Evolutionary conservation across 2,797 vertebrate genomes (phyloP), one percentile per base, ranked within the genome.

Genomic region (Sparus aurata): DNA sequence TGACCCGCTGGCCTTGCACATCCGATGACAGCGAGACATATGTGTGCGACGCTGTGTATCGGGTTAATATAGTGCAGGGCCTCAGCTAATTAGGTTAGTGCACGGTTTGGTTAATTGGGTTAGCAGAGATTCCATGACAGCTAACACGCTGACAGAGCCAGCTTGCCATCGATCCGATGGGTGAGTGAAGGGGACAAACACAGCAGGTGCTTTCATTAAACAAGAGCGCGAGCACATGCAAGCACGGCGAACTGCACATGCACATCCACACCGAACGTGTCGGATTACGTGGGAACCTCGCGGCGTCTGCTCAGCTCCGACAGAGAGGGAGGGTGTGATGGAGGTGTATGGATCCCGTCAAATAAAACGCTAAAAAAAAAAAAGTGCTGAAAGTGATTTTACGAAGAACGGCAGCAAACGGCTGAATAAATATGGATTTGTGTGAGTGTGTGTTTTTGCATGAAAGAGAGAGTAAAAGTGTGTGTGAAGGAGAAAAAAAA

Each of bases 101-200:
- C 69, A 79, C 5, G 8, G 62, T 69, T 80, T 63, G 47, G 66
- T 81, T 92, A 93, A 93, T 89, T 91, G 77, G 77, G 85, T 90
- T 92, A 89, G 80, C 70, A 83, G 69, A 82, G 86, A 93, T 87
- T 86, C 72, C 66, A 64, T 83, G 84, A 86, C 84, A 89, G 84
- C 73, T 10, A 62, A 57, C 75, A 81, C 3, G 71, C 79, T 79
- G 84, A 87, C 77, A 87, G 75, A 84, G 45, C 60, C 76, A 63
- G 85, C 83, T 82, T 66, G 62, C 69, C 77, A 90, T 92, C 18
- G 85, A 93, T 93, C 85, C 68, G 69, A 85, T 25, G 67, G 68
- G 75, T 85, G 83, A 85, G 78, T 64, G 84, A 77, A 88, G 73
- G 82, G 67, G 75, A 83, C 84, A 77, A 79, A 91, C 82, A 80